Percentiles rank a stretch among this genome's conserved stretches.
Conservation (phyloP, 2,113 vertebrate genomes). For the Coptodon bakossiorum region DNA sequence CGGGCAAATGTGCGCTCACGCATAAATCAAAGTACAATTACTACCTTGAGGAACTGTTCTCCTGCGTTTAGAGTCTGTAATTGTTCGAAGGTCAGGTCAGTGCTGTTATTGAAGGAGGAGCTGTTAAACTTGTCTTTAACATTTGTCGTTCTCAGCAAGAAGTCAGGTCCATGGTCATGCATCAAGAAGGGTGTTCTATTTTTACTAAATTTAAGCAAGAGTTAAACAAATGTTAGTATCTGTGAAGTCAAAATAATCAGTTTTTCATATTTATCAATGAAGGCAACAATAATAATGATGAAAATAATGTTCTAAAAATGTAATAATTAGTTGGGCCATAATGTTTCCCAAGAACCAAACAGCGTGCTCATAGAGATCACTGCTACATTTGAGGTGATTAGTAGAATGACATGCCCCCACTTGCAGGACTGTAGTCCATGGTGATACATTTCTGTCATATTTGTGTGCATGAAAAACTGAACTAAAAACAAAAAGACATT, state of each 20-base stretch:
- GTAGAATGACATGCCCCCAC: background rate
- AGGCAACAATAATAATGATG: background rate
- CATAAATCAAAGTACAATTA: background rate
- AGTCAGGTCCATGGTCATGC: slow-evolving; percentile 74
- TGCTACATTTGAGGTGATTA: background rate
- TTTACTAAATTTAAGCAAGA: slow-evolving; percentile 42
- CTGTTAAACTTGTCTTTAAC: slow-evolving; percentile 63
- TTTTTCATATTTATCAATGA: background rate
- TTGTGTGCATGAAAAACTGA: background rate
- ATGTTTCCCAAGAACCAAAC: background rate
- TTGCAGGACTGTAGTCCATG: background rate
- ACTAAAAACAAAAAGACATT: background rate
- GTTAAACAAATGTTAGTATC: background rate
- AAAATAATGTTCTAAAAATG: background rate
- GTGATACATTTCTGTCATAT: background rate
- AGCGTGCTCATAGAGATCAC: background rate
- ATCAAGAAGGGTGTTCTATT: slow-evolving; percentile 84
- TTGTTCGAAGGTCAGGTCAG: slow-evolving; percentile 74
- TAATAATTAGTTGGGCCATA: background rate
- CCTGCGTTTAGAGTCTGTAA: slow-evolving; percentile 81
- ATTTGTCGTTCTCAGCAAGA: slow-evolving; percentile 82
- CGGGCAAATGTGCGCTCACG: rapidly evolving
- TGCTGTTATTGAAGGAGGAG: slow-evolving; percentile 44
- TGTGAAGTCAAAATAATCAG: background rate
- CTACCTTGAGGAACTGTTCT: slow-evolving; percentile 91